Evolutionary conservation across 2,113 vertebrate species (phyloP), one percentile per base, ranked within the genome.

Genomic region (Chaetodon auriga): DNA sequence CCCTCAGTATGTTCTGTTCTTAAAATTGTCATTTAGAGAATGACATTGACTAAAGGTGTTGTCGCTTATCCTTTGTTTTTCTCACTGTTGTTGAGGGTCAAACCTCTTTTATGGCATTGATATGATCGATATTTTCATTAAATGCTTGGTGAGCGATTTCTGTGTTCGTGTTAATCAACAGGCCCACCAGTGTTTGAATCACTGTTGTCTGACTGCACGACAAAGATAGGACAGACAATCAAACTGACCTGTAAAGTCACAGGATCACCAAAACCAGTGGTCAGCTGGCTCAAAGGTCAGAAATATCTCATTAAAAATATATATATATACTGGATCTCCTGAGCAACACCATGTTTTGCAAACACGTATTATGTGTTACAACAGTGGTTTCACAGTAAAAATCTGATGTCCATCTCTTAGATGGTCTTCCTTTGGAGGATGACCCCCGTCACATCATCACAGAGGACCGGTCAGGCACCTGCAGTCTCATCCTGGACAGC

Each of bases 251-350:
- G 98, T 87, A 97, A 94, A 49, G 95, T 98, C 61, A 95, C 92
- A 0, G 98, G 98, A 78, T 96, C 92, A 7, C 98, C 98, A 4
- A 96, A 95, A 75, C 97, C 98, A 0, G 78, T 90, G 0, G 70
- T 99, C 89, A 95, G 92, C 91, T 99, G 98, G 98, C 97, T 97
- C 89, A 99, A 99, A 98, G 98, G 98, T 98, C 94, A 53, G 60
- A 45, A 80, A 73, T 25, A 1, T 0, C 10, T 60, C 3, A 55
- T 73, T 41, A 6, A 43, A 43, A 13, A 46, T 60, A 30, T n/a
- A 0, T 6, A 9, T 2, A 46, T 41, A 38, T 25, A 41, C 38
- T 66, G 11, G 11, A 7, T 7, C 13, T 38, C 25, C 13, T 58
- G 6, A 45, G 43, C 11, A 45, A 45, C 55, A 35, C 2, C 16